Percentiles rank a stretch among this genome's conserved stretches.
Evolutionary conservation across 2,797 vertebrate genomes (phyloP).

Genomic region (Meda fulgida): DNA sequence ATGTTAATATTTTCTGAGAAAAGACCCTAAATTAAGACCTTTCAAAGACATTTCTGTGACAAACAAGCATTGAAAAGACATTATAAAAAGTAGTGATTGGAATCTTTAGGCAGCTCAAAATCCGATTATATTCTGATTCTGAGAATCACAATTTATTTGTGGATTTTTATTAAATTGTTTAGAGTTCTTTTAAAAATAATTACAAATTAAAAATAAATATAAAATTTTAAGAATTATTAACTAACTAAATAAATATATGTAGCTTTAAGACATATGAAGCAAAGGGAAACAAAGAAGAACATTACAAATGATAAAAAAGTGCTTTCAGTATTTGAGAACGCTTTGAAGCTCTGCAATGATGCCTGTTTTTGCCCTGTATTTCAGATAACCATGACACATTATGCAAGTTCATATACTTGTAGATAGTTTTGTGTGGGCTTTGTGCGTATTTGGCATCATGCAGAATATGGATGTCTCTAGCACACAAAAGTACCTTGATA

Average conservation of each 20-base stretch:
- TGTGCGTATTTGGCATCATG: neutral
- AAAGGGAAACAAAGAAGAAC: neutral
- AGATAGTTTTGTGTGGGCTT: neutral
- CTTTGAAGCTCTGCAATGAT: neutral
- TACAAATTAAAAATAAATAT: neutral
- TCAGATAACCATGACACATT: neutral
- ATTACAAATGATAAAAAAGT: neutral
- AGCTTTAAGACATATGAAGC: neutral
- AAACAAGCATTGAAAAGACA: neutral
- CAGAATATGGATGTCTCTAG: neutral
- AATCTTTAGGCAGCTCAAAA: no score
- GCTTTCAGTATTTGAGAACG: neutral
- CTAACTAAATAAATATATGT: neutral
- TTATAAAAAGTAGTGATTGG: no score
- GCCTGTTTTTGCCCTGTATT: neutral
- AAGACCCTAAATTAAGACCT: neutral
- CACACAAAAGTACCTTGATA: neutral
- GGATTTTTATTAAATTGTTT: neutral
- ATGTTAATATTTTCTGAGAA: neutral
- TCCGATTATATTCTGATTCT: neutral
- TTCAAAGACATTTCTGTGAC: neutral
- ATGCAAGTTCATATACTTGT: neutral
- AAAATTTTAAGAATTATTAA: neutral
- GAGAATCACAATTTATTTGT: neutral
- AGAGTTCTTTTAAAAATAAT: neutral